Base-by-base conservation (phyloP, 2,888 invertebrate species). In the Leptinotarsa haldemani region DNA sequence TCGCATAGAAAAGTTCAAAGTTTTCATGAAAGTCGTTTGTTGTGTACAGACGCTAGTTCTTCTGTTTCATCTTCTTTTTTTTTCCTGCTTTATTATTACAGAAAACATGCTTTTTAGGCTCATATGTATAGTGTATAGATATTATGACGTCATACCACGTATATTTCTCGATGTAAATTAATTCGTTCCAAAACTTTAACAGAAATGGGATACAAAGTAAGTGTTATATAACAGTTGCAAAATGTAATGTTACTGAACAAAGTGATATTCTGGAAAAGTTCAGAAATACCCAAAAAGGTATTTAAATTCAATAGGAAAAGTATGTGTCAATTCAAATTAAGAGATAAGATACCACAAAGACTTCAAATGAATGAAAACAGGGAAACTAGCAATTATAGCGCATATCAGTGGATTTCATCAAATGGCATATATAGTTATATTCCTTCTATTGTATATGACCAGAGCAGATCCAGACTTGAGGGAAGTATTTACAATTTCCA, bases 161-260 rank as follows among this genome's bases (percentile, higher is more conserved):
- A 30, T 30, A 9, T 9, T 40, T 40, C 40, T 40, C 0, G 12
- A 40, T 40, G 40, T 40, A 40, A 40, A 40, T 40, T 12, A 40
- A 52, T 16, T 52, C 2, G 18, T n/a, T 52, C n/a, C 1, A 22
- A 22, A 58, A 58, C 22, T 15, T 58, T 58, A 58, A 58, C 58
- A 25, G 25, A 13, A 22, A 61, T 30, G 61, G 61, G n/a, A 61
- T 61, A 61, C 30, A 61, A 30, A 58, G 58, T 61, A 61, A 61
- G 61, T 61, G 61, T 25, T 40, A 61, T 61, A n/a, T 61, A 61
- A 61, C n/a, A n/a, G 7, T 61, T 40, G 2, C 16, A 30, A 61
- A 61, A 61, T 30, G 25, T 58, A 58, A 61, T 61, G 61, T 61
- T 25, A 61, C 30, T 40, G 61, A 15, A 30, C 30, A 61, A 61